phyloP scores from a whole-genome alignment of 2,113 vertebrate species.

The Todiramphus chloris region DNA sequence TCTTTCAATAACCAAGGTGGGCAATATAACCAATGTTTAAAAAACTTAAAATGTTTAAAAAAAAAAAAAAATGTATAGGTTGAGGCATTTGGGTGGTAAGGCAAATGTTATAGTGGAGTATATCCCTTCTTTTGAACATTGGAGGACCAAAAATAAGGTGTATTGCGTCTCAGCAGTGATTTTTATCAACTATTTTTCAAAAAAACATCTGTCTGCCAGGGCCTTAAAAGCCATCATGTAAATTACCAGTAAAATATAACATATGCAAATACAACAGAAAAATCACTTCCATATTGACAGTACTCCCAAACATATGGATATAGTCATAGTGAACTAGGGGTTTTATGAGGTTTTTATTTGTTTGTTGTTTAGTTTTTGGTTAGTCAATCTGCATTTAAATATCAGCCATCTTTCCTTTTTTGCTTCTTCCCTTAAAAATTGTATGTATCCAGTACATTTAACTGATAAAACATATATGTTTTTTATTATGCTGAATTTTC shows the following conservation, averaged over 20 bases:
- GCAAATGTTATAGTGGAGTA: constrained; percentile 76
- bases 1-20: constrained; percentile 81
- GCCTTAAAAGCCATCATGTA: constrained; percentile 86
- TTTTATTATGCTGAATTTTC: constrained; percentile 88
- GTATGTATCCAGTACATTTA: constrained; percentile 88
- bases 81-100: constrained; percentile 82
- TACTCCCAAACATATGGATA: constrained; percentile 78
- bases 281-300: constrained; percentile 79
- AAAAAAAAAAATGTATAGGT: constrained; percentile 75
- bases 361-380: constrained; percentile 78
- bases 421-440: constrained; percentile 86
- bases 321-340: constrained; percentile 82
- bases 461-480: constrained; percentile 85
- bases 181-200: constrained; percentile 78
- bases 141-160: constrained; percentile 85
- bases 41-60: constrained; percentile 73
- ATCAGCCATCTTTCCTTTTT: constrained; percentile 82
- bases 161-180: constrained; percentile 81
- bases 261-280: constrained; percentile 79
- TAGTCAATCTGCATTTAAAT: constrained; percentile 86
- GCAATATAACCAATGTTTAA: constrained; percentile 84
- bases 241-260: constrained; percentile 81
- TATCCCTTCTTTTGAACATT: constrained; percentile 81
- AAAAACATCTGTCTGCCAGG: constrained; percentile 80
- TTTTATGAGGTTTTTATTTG: constrained; percentile 79